Evolutionary conservation across 2,113 vertebrate species (phyloP).

Genomic region (Tympanuchus pallidicinctus): DNA sequence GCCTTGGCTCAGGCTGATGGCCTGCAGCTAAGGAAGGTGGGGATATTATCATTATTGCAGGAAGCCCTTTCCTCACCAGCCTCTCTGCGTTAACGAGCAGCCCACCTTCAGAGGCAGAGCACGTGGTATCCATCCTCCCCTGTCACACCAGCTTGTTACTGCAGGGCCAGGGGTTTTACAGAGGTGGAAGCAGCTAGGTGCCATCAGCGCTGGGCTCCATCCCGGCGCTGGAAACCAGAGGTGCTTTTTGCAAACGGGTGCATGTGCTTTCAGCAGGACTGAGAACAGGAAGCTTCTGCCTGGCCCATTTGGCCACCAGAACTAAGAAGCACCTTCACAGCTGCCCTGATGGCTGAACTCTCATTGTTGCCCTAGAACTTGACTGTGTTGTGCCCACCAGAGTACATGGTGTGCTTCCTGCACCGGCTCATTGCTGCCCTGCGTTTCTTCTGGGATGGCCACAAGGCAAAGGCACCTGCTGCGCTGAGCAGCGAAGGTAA

Average conservation of each 20-base stretch:
- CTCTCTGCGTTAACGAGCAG: neutral
- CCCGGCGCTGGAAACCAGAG: neutral
- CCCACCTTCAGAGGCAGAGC: neutral
- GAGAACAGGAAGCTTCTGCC: neutral
- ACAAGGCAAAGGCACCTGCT: constrained; percentile 72
- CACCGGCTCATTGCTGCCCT: constrained; percentile 92
- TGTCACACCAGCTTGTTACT: neutral
- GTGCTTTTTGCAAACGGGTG: neutral
- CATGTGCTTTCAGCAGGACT: neutral
- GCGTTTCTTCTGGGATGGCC: constrained; percentile 90
- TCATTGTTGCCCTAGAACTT: constrained; percentile 82
- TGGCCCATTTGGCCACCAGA: neutral
- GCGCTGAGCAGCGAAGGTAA: constrained; percentile 88
- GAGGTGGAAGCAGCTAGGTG: neutral
- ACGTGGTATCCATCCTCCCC: neutral
- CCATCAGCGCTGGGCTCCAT: neutral
- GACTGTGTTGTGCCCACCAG: constrained; percentile 92
- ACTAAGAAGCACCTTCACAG: neutral
- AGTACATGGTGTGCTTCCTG: constrained; percentile 99
- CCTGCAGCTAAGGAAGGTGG: neutral
- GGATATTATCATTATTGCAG: neutral
- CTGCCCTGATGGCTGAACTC: constrained; percentile 13
- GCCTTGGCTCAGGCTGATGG: neutral
- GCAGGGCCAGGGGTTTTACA: neutral
- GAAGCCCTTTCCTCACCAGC: neutral